These are phyloP conservation scores for Mesoclemmys tuberculata DNA, from an alignment of 2,113 vertebrate genomes.

Conservation along the genomic window DNA sequence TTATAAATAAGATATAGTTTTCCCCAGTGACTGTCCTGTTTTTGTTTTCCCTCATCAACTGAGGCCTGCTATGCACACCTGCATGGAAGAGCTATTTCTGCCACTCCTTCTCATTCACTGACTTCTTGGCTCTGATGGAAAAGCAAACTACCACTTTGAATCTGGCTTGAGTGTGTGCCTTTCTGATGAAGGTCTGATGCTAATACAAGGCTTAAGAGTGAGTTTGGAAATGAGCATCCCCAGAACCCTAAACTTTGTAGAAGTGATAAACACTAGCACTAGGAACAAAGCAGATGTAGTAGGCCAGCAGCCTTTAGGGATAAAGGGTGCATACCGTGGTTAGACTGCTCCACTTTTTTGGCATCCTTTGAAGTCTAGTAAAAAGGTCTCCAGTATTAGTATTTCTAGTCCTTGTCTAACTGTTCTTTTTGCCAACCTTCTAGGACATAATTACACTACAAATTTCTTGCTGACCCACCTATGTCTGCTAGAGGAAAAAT, in stretches of 20 bases:
- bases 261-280: not conserved
- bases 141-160: accelerated
- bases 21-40: not conserved
- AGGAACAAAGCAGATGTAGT: not conserved
- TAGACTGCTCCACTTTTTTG: not conserved
- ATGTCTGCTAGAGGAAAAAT: not conserved
- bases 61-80: not conserved
- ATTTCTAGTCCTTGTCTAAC: not conserved
- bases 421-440: not conserved
- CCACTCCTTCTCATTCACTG: not conserved
- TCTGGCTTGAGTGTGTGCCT: not conserved
- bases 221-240: not conserved
- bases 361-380: not conserved
- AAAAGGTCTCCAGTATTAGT: not conserved
- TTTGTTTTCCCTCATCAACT: not conserved
- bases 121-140: not conserved
- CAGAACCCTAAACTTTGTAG: not conserved
- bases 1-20: not conserved
- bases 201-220: not conserved
- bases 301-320: no score
- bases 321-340: not conserved
- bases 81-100: not conserved
- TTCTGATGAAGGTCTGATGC: not conserved
- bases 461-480: not conserved
- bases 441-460: not conserved